Percentiles rank a stretch among this genome's conserved stretches.
These are phyloP conservation scores for Drosophila nigricruria DNA, from an alignment of 2,888 invertebrate genomes.

Conservation along the genomic window DNA sequence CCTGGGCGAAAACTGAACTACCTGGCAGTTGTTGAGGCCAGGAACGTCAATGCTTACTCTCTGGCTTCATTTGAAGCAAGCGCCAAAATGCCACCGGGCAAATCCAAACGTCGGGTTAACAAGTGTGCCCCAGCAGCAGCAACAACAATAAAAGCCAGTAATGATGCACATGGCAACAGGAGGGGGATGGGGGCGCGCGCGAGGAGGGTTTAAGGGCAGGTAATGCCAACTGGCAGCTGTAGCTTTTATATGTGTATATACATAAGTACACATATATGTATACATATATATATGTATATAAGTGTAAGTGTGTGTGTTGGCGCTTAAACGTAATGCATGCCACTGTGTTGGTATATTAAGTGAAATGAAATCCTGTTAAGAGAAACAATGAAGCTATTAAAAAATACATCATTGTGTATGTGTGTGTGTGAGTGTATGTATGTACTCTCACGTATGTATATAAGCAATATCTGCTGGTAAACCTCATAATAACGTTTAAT, in stretches of 20 bases:
- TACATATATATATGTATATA: slow-evolving; percentile 2
- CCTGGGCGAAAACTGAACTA: slow-evolving; percentile 35
- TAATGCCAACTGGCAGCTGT: slow-evolving; percentile 38
- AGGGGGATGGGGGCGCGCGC: not conserved
- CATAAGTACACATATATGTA: slow-evolving; percentile 2
- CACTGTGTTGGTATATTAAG: slow-evolving; percentile 68
- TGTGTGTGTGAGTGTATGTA: slow-evolving; percentile 2
- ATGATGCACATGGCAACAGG: slow-evolving; percentile 23
- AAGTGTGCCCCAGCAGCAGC: slow-evolving; percentile 56
- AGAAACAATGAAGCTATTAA: slow-evolving; percentile 78
- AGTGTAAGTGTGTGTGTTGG: slow-evolving; percentile 18
- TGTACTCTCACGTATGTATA: slow-evolving; percentile 17
- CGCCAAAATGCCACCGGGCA: slow-evolving; percentile 70
- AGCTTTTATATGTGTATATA: slow-evolving; percentile 23
- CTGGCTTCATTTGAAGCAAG: slow-evolving; percentile 66
- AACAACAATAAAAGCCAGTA: slow-evolving; percentile 69
- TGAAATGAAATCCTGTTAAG: slow-evolving; percentile 79
- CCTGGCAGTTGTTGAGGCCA: slow-evolving; percentile 29
- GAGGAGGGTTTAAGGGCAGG: not conserved
- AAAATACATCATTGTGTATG: slow-evolving; percentile 40
- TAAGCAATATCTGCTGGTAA: slow-evolving; percentile 56
- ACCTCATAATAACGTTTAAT: slow-evolving; percentile 80
- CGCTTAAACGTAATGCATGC: slow-evolving; percentile 51
- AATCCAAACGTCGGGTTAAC: slow-evolving; percentile 68
- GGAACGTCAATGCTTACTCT: slow-evolving; percentile 27